Evolutionary conservation across 2,797 vertebrate species (phyloP), one percentile per base, ranked within the genome.

Genomic region (Aulostomus chinensis): DNA sequence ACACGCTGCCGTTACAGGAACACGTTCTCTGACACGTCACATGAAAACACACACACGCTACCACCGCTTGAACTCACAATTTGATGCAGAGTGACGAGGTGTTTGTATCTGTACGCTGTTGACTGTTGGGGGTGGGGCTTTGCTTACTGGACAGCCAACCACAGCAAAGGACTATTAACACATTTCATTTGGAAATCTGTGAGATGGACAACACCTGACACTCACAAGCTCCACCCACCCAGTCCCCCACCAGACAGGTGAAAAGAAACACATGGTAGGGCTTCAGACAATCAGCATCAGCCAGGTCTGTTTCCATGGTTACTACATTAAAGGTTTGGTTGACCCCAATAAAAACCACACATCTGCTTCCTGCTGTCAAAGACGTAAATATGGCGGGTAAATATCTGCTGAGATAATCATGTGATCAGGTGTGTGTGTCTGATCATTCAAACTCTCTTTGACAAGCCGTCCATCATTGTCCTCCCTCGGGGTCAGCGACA

Each of bases 1-100:
- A 93, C 68, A 58, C 85, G 15, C 86, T 94, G 83, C 93, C 92
- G 0, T 78, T 78, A 0, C 69, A 39, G 1, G 76, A 80, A 4
- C 73, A 57, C 24, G 0, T 55, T 0, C 53, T 64, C 33, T 84
- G 66, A 73, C 43, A 26, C 22, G 7, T 42, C n/a, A n/a, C n/a
- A n/a, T n/a, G n/a, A n/a, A n/a, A n/a, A n/a, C n/a, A n/a, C n/a
- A n/a, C n/a, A n/a, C n/a, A n/a, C n/a, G n/a, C n/a, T n/a, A n/a
- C n/a, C n/a, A n/a, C n/a, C n/a, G n/a, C n/a, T n/a, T n/a, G n/a
- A n/a, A n/a, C n/a, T n/a, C n/a, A n/a, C n/a, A n/a, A n/a, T n/a
- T n/a, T n/a, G n/a, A n/a, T n/a, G n/a, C n/a, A n/a, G n/a, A n/a
- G n/a, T n/a, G n/a, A n/a, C n/a, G n/a, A n/a, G n/a, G n/a, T n/a